Conservation (phyloP, 2,113 vertebrate species). For the Dasyurus viverrinus region DNA sequence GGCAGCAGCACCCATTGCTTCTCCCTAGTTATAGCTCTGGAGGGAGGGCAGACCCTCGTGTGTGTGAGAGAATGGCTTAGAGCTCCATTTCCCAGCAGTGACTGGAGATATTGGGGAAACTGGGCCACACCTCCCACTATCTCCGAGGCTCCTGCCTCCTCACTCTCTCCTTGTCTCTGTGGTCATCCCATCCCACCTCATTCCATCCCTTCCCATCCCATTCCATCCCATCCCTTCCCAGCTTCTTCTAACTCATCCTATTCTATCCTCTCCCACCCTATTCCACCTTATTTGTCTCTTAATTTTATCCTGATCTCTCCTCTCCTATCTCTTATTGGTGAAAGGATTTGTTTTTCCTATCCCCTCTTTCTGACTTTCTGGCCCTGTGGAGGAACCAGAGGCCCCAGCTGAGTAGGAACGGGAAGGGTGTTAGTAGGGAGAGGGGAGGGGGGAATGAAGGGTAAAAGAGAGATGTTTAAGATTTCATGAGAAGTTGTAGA, state of each 20-base stretch:
- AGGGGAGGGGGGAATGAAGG: neutral
- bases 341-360: neutral
- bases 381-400: neutral
- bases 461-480: neutral
- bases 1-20: neutral
- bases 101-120: neutral
- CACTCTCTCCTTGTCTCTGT: neutral
- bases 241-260: no score
- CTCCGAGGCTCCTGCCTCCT: neutral
- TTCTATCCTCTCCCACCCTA: neutral
- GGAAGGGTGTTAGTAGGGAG: neutral
- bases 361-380: neutral
- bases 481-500: neutral
- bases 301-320: neutral
- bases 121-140: neutral
- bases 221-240: neutral
- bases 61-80: neutral
- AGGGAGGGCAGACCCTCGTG: neutral
- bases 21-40: neutral
- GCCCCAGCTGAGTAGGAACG: neutral
- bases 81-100: neutral
- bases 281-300: neutral
- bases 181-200: neutral
- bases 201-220: neutral
- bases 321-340: neutral